Evolutionary conservation across 92 coral and sea anemone genomes (phyloP).

Genomic region (Palythoa caribaeorum): DNA sequence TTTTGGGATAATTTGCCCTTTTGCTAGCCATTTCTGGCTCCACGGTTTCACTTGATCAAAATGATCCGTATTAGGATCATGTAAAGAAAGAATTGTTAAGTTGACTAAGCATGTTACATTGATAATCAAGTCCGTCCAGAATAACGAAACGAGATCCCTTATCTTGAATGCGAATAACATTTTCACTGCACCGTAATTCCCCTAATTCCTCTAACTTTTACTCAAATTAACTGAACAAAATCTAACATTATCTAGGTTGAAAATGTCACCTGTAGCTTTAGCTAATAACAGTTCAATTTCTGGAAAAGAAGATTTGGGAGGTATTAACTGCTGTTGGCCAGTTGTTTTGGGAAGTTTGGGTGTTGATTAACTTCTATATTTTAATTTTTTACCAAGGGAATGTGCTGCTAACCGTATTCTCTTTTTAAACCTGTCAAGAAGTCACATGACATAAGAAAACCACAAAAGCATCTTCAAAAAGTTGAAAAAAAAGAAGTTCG

Average conservation of each 20-base stretch:
- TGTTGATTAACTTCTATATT: neutral
- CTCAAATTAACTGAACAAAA: slow-evolving; percentile 29
- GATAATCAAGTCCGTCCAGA: slow-evolving; percentile 20
- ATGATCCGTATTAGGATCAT: too few relatives aligned
- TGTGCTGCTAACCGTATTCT: slow-evolving; percentile 32
- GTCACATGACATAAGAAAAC: too few relatives aligned
- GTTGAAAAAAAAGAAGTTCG: too few relatives aligned
- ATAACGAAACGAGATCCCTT: slow-evolving; percentile 48
- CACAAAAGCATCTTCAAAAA: too few relatives aligned
- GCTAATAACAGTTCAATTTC: slow-evolving; percentile 56
- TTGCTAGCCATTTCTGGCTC: slow-evolving; percentile 53
- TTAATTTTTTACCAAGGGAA: slow-evolving; percentile 7
- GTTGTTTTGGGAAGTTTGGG: slow-evolving; percentile 35
- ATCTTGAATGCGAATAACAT: slow-evolving; percentile 51
- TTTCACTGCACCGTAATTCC: slow-evolving; percentile 16
- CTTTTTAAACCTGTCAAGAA: slow-evolving; percentile 41
- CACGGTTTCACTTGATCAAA: neutral
- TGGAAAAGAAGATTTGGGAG: slow-evolving; percentile 51
- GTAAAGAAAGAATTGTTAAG: slow-evolving; percentile 33
- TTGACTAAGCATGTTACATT: slow-evolving; percentile 38
- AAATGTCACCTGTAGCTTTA: slow-evolving; percentile 32
- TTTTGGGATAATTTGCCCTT: slow-evolving; percentile 46
- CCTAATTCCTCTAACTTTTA: slow-evolving; percentile 44
- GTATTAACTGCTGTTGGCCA: slow-evolving; percentile 50
- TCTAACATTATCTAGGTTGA: slow-evolving; percentile 40